Base-by-base conservation (phyloP, 2,113 vertebrate genomes). In the Falcunculus frontatus region DNA sequence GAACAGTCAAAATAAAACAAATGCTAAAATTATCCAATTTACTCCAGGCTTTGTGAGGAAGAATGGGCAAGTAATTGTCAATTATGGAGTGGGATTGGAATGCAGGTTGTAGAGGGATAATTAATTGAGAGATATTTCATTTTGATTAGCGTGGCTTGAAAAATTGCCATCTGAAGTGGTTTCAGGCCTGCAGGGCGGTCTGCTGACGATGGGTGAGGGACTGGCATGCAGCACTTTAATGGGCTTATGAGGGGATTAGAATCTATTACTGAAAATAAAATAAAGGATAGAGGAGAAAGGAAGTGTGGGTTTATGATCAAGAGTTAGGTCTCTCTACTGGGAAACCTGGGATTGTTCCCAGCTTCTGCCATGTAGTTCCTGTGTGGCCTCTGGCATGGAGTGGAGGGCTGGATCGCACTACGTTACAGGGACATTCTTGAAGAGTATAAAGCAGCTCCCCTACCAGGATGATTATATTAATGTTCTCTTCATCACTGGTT, bases 51-150 rank as follows among this genome's bases (percentile, higher is more conserved):
- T 97, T 97, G 89, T 96, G 92, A 70, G 75, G 59, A 97, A 93
- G 80, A 96, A 96, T 96, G 70, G 83, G 81, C 59, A 94, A 97
- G 91, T 96, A 95, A 96, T 97, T 90, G 90, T 87, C 86, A 95
- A 80, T 95, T 96, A 97, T 95, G 87, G 83, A 94, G 95, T 95
- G 85, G 91, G 75, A 93, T 59, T 70, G 89, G 92, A 81, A 91
- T 97, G 95, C 93, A 95, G 89, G 91, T 96, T 96, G 89, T 63
- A 94, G 82, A 95, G 44, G 60, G 92, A 94, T 97, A 96, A 96
- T 97, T 97, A 87, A 96, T 97, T 96, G 95, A 94, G 88, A 96
- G 67, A 97, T 90, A 91, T 93, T 90, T 97, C 35, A 63, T 96
- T 96, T 95, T 88, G 95, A 95, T 92, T 94, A 92, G 75, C 3